Conservation (phyloP, 2,797 vertebrate species). For the Avahi laniger region DNA sequence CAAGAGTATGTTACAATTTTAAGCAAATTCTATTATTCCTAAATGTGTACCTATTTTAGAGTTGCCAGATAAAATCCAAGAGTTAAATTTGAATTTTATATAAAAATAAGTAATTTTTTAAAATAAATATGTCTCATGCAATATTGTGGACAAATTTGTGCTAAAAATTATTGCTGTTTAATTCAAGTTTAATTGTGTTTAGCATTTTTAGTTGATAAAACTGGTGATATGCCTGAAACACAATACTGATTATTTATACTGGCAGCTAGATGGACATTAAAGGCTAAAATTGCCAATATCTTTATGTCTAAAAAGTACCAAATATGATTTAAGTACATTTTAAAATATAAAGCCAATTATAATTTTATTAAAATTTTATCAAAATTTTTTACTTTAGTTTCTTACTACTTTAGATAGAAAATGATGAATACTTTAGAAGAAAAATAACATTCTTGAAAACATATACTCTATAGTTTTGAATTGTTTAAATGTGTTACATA, state of each 20-base stretch:
- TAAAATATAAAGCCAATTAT: background rate
- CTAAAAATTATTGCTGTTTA: background rate
- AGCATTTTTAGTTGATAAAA: background rate
- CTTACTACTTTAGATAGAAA: background rate
- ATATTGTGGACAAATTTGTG: background rate
- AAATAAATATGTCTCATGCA: background rate
- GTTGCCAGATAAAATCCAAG: background rate
- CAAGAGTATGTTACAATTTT: background rate
- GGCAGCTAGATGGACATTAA: background rate
- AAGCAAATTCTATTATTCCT: background rate
- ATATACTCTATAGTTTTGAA: background rate
- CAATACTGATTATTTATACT: background rate
- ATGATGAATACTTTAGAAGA: background rate
- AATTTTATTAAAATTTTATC: background rate
- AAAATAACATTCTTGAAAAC: background rate
- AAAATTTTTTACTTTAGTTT: background rate
- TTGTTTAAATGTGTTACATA: background rate
- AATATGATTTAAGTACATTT: background rate
- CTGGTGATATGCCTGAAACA: background rate
- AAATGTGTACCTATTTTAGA: background rate
- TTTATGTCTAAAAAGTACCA: background rate
- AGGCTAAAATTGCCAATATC: background rate
- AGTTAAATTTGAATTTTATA: slow-evolving; percentile 17
- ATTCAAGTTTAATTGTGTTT: background rate
- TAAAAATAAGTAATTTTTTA: background rate